Evolutionary conservation across 2,797 vertebrate genomes (phyloP).

Genomic region (Macropodus opercularis): DNA sequence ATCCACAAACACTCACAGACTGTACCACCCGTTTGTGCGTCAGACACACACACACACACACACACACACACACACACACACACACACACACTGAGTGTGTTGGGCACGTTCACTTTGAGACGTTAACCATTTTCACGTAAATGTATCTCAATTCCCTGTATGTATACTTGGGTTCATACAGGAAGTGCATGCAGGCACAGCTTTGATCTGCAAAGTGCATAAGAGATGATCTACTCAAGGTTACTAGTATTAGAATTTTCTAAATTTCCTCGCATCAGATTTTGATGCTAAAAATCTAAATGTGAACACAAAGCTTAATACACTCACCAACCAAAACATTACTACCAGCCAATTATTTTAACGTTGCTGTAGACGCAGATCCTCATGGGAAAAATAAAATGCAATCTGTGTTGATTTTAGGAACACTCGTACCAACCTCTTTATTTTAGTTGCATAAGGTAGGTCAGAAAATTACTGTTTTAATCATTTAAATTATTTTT

Average conservation of each 20-base stretch:
- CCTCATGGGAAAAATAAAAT: too few species aligned
- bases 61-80: conserved; percentile 25
- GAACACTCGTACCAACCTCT: too few species aligned
- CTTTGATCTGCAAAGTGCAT: conserved; percentile 65
- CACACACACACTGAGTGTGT: conserved; percentile 32
- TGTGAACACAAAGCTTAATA: not conserved
- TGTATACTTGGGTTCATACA: conserved; percentile 35
- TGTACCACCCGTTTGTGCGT: conserved; percentile 21
- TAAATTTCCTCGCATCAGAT: conserved; percentile 1
- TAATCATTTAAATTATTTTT: conserved; percentile 6
- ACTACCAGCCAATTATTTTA: too few species aligned
- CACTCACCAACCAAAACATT: too few species aligned
- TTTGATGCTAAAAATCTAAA: conserved; percentile 12
- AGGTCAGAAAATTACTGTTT: too few species aligned
- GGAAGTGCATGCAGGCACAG: conserved; percentile 58
- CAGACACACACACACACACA: conserved; percentile 12
- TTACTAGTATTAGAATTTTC: conserved; percentile 2
- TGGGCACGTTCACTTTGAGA: conserved; percentile 18
- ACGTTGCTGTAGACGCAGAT: too few species aligned
- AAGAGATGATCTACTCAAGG: conserved; percentile 34
- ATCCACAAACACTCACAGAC: conserved; percentile 16
- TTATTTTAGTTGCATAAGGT: too few species aligned
- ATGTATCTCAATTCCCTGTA: conserved; percentile 16
- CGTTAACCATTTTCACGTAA: conserved; percentile 25
- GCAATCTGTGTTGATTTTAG: too few species aligned